These are phyloP conservation scores for Pterophyllum scalare DNA, from an alignment of 2,113 vertebrate species.

Conservation along the genomic window DNA sequence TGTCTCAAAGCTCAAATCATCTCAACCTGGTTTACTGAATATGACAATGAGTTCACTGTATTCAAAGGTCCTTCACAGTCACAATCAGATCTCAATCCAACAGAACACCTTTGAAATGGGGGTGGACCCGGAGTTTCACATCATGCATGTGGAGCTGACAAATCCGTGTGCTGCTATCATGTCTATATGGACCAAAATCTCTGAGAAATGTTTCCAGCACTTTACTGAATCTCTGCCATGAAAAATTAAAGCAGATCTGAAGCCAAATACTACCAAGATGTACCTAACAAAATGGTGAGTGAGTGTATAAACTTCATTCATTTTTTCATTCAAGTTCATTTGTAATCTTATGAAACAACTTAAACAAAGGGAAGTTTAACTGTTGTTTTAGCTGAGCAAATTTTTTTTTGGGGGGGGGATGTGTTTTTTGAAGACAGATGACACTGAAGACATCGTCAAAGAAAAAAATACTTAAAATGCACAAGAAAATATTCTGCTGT, in stretches of 20 bases:
- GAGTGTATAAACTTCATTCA: not conserved
- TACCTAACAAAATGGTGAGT: not conserved
- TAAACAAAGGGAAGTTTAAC: no score
- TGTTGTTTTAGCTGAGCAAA: no score
- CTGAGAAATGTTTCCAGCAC: not conserved
- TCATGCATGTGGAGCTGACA: not conserved
- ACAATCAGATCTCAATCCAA: not conserved
- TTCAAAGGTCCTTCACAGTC: not conserved
- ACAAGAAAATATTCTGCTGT: no score
- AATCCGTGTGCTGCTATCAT: not conserved
- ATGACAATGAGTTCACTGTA: no score
- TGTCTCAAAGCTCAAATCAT: not conserved
- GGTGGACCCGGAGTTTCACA: not conserved
- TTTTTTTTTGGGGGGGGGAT: no score
- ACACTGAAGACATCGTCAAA: no score
- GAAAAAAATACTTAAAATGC: no score
- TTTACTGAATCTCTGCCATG: not conserved
- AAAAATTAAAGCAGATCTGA: not conserved
- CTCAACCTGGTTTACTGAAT: no score
- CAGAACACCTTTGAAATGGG: not conserved
- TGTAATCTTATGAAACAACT: no score
- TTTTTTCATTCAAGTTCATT: no score
- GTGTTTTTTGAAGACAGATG: no score
- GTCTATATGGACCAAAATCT: not conserved
- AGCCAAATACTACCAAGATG: not conserved